Evolutionary conservation across 1,140 invertebrate genomes (phyloP).

Genomic region (Drosophila insularis): DNA sequence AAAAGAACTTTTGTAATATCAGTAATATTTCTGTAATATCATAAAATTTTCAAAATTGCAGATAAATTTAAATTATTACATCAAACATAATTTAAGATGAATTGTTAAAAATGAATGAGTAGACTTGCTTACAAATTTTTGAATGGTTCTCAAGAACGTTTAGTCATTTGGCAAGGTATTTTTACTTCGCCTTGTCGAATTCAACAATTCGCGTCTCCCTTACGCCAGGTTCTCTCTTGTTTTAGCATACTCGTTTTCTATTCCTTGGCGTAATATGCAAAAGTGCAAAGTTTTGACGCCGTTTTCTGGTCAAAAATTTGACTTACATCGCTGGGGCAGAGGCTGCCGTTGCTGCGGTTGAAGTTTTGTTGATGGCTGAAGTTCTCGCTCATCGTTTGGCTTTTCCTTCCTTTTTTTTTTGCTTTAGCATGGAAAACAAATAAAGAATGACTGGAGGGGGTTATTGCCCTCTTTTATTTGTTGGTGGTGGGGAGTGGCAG

Average conservation of each 20-base stretch:
- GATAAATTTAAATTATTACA: too few species aligned
- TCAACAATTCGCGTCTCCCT: background rate
- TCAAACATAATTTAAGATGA: too few species aligned
- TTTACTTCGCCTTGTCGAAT: background rate
- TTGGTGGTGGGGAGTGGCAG: background rate
- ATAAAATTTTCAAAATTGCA: too few species aligned
- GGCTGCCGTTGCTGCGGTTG: constrained; percentile 60
- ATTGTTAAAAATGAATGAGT: too few species aligned
- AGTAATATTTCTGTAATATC: too few species aligned
- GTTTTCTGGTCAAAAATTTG: constrained; percentile 76
- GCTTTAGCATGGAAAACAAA: constrained; percentile 75
- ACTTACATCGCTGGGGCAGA: constrained; percentile 37
- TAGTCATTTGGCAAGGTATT: background rate
- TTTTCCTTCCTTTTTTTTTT: background rate
- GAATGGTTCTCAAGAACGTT: too few species aligned
- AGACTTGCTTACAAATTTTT: too few species aligned
- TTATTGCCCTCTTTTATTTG: background rate
- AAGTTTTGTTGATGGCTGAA: constrained; percentile 78
- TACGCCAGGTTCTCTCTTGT: constrained; percentile 30
- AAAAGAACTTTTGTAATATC: too few species aligned
- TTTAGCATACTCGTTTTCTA: constrained; percentile 27
- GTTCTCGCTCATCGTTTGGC: constrained; percentile 39
- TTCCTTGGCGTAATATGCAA: constrained; percentile 73
- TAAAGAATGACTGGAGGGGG: constrained; percentile 53
- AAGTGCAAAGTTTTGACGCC: constrained; percentile 78